Evolutionary conservation across 2,113 vertebrate species (phyloP).

Genomic region (Pandion haliaetus): DNA sequence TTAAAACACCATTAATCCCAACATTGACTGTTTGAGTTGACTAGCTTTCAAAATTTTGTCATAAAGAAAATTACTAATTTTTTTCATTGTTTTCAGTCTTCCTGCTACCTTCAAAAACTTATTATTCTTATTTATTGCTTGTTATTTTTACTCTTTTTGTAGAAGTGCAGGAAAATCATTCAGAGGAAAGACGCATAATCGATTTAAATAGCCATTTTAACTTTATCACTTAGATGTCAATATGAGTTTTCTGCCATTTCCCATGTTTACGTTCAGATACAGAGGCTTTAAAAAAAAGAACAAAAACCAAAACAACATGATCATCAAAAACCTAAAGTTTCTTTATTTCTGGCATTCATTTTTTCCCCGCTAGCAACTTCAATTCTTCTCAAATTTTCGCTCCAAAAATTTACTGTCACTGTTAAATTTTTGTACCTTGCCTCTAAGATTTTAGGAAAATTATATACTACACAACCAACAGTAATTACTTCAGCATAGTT

Average conservation of each 20-base stretch:
- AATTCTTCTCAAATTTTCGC: background rate
- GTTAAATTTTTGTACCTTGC: background rate
- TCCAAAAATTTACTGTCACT: background rate
- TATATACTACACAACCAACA: background rate
- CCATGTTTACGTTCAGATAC: background rate
- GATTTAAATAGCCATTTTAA: background rate
- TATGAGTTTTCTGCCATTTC: background rate
- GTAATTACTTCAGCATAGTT: background rate
- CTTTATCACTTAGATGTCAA: background rate
- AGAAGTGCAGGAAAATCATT: background rate
- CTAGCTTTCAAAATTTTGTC: background rate
- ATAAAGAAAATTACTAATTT: background rate
- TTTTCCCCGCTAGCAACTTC: background rate
- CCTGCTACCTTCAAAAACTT: background rate
- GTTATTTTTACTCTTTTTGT: background rate
- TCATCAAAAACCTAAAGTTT: background rate
- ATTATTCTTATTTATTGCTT: background rate
- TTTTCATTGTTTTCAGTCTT: background rate
- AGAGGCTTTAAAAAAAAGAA: background rate
- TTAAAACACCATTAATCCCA: background rate
- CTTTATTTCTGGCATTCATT: background rate
- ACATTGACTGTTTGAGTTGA: background rate
- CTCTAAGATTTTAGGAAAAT: background rate
- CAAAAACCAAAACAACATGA: background rate
- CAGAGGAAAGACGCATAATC: background rate